Base-by-base conservation (phyloP, 2,888 invertebrate species). In the Tuta absoluta region DNA sequence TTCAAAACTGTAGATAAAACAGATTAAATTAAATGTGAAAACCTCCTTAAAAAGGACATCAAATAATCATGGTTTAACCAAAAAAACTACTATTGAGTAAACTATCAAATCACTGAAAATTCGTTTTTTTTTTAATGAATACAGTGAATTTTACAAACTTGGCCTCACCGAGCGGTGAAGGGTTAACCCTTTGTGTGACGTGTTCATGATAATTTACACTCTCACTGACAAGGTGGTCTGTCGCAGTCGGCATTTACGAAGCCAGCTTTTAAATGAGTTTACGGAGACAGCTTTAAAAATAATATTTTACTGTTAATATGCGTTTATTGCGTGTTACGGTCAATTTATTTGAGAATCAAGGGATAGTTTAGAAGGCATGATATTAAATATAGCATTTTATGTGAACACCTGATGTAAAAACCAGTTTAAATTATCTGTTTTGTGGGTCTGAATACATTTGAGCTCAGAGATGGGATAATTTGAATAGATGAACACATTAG, bases 121-220 rank as follows among this genome's bases (percentile, higher is more conserved):
- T 33, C 33, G 8, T 33, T 33, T 33, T 1, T 37, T n/a, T n/a
- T 45, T 5, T 45, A 33, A 45, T 14, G 17, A 45, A 45, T 17
- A 7, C 45, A 8, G 5, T 2, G 11, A 17, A 45, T 45, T 4
- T 11, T 17, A 3, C 17, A 4, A 5, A 45, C n/a, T 4, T 17
- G 10, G 17, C 45, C 45, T 17, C 45, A 45, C 45, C 45, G 17
- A 45, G 81, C 88, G 85, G 80, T 78, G 87, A 89, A 89, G 91
- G 91, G 91, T 89, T 87, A 83, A 71, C 76, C 83, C 84, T 87
- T 87, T 89, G 87, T 89, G 79, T 82, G 88, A 87, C 87, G 86
- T 81, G 85, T 86, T 82, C 81, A 86, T 85, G 85, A 82, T 83
- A 85, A 86, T 86, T 84, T 85, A 88, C 84, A 80, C 76, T 72